Conservation (phyloP, 30 jellyfish, hydroid and myxozoan species). For the Nemopilema nomurai region DNA sequence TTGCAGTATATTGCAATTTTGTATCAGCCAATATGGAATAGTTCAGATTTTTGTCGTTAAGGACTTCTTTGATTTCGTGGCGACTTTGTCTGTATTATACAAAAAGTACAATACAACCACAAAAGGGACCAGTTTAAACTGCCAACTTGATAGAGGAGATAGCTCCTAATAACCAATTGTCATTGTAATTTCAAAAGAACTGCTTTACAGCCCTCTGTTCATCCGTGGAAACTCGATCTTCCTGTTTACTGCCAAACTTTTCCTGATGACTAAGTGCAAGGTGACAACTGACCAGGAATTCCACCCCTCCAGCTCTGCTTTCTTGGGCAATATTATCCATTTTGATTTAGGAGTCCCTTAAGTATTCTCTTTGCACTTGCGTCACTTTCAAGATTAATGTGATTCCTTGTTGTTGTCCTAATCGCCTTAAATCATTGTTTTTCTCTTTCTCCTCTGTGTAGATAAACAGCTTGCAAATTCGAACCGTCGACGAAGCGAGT, state of each 20-base stretch:
- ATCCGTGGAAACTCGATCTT: too few species aligned
- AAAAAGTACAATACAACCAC: background rate
- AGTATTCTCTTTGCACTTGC: background rate
- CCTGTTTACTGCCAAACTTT: too few species aligned
- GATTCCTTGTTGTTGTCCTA: background rate
- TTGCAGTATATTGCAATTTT: background rate
- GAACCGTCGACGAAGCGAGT: constrained; percentile 84
- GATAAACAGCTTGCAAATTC: constrained; percentile 77
- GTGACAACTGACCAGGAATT: too few species aligned
- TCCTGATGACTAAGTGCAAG: too few species aligned
- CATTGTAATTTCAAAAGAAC: too few species aligned
- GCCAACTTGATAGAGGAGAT: background rate
- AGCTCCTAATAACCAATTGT: background rate
- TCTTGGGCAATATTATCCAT: background rate
- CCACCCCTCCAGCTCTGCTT: too few species aligned
- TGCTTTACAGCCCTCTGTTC: too few species aligned
- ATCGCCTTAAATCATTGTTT: background rate
- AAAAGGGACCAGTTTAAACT: background rate
- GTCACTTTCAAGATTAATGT: background rate
- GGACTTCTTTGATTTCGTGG: background rate
- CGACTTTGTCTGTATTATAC: too few species aligned
- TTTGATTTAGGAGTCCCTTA: background rate
- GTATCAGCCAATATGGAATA: background rate
- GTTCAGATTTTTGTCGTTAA: background rate
- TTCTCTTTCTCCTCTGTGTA: background rate